Percentiles rank a stretch among this genome's conserved stretches.
Conservation (phyloP, 2,797 vertebrate genomes). For the Ambastaia sidthimunki region DNA sequence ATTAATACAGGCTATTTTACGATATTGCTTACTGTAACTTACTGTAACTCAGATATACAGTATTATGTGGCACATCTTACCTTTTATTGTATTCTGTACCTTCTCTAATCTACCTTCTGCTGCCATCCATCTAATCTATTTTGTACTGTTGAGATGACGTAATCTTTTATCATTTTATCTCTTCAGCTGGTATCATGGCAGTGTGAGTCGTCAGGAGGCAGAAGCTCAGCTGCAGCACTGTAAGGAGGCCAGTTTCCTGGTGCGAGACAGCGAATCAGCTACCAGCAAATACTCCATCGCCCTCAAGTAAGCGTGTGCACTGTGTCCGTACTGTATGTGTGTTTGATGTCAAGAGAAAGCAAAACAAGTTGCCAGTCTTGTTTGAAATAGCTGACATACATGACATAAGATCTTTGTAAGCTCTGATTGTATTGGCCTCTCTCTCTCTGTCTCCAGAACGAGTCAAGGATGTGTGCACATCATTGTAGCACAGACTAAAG, state of each 20-base stretch:
- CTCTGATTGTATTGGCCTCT: conserved; percentile 8
- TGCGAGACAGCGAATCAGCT: conserved; percentile 93
- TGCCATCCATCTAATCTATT: background rate
- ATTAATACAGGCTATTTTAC: background rate
- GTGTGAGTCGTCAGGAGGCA: conserved; percentile 89
- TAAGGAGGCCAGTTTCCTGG: conserved; percentile 92
- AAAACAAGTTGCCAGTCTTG: conserved; percentile 24
- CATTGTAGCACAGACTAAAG: conserved; percentile 95
- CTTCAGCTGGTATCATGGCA: conserved; percentile 82
- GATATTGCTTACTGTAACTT: background rate
- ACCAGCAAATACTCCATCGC: conserved; percentile 96
- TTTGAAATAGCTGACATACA: conserved; percentile 24
- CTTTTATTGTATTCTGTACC: background rate
- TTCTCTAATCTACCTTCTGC: background rate
- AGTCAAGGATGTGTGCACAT: conserved; percentile 96
- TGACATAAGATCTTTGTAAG: conserved; percentile 23
- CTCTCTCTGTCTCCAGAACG: conserved; percentile 69
- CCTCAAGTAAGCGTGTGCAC: conserved; percentile 85
- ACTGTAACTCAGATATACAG: background rate
- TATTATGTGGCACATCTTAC: background rate
- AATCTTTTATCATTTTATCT: conserved; percentile 38
- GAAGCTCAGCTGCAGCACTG: conserved; percentile 90
- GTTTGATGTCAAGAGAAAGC: conserved; percentile 19
- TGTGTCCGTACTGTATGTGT: conserved; percentile 7
- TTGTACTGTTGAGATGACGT: conserved; percentile 10